Base-by-base conservation (phyloP, 2,113 vertebrate species). In the Neodontobutis hainanensis region DNA sequence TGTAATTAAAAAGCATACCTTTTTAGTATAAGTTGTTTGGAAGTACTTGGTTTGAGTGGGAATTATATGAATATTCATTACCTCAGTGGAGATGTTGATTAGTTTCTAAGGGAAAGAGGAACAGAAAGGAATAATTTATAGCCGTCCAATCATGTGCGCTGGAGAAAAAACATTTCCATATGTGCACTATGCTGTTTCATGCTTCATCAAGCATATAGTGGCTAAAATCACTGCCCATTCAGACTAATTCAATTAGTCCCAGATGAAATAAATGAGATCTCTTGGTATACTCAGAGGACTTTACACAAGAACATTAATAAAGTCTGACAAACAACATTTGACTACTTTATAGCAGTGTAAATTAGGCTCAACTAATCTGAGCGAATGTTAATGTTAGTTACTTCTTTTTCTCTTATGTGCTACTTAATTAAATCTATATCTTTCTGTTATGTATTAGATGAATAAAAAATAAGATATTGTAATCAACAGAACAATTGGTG, bases 21-120 rank as follows among this genome's bases (percentile, higher is more conserved):
- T 93, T 90, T 96, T 97, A 58, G 57, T 90, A 43, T 96, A 97
- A 67, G 88, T 92, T 69, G 96, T 96, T 72, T 92, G 88, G 85
- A 99, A 99, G 84, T 95, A 93, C 78, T 88, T 92, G 42, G 95
- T 97, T 77, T 95, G 94, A 0, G 97, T 95, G 19, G 95, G 94
- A 78, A 99, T 90, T 77, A 98, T 91, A 51, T 96, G 95, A 82
- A 94, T 76, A 71, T 91, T 92, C 65, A 92, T 71, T 14, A 91
- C 91, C 47, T 93, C 89, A 0, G 88, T 76, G 10, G 95, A 97
- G 89, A 95, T 77, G 88, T 98, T 99, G 85, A 94, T 87, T 82
- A 98, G 87, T 88, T 94, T 94, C 96, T 98, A 83, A 83, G 84
- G 60, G 74, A 86, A 79, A 87, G 61, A 35, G 68, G 27, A 11